Base-by-base conservation (phyloP, 2,888 invertebrate species). In the Hyppa rectilinea region DNA sequence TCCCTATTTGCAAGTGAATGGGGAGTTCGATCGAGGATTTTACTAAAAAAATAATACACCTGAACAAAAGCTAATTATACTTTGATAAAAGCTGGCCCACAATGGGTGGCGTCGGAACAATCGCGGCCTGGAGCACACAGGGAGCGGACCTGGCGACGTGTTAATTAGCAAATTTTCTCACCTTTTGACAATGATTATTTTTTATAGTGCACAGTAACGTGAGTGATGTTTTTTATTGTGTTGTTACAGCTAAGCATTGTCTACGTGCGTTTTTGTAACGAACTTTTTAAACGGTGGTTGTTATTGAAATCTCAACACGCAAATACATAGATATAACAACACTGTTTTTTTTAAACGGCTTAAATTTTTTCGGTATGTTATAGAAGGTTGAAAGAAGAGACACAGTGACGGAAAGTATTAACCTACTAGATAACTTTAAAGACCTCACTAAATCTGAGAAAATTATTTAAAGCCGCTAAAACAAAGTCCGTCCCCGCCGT, bases 161-260 rank as follows among this genome's bases (percentile, higher is more conserved):
- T 89, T 95, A 94, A 96, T 95, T 95, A 95, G 89, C 88, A 84
- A 92, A 93, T 92, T 95, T 95, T 96, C 95, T 95, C 95, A 96
- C 95, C 95, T 95, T 91, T 85, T 79, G 82, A 92, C 91, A 92
- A 91, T 89, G 87, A 87, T 87, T 81, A 82, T 91, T 92, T 92
- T 92, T 93, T 92, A 87, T 86, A 75, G 70, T 75, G 78, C 81
- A 80, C 81, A 75, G 74, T 67, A 65, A 80, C 80, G 72, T 80
- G 83, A 82, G 72, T 83, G 83, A 87, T 83, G 80, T 79, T 87
- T 83, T 85, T 87, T 68, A 85, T 67, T 79, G 70, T 50, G 62
- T 73, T 80, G 88, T 89, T 88, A 71, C 45, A 65, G 58, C 69
- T 72, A 81, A 88, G 87, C 56, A 75, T 75, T 71, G 71, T 75